Percentiles rank a stretch among this genome's conserved stretches.
Conservation (phyloP, 1,140 invertebrate genomes). For the Nylanderia fulva region DNA sequence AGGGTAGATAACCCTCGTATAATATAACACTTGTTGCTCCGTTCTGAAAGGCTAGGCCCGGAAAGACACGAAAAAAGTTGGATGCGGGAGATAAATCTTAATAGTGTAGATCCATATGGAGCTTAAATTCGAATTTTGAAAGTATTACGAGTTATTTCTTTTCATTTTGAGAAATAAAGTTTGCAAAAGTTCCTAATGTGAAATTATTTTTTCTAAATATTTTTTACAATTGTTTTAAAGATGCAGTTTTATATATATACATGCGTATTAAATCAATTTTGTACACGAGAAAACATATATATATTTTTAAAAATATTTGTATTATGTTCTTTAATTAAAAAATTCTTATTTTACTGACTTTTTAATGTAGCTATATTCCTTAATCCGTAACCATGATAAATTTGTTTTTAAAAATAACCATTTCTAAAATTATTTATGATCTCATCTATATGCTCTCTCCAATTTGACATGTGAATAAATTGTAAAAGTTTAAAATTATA, state of each 20-base stretch:
- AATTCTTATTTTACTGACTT: too few species aligned
- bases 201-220: not conserved
- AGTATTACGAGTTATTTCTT: not conserved
- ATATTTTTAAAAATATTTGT: too few species aligned
- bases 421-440: not conserved
- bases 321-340: too few species aligned
- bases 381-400: too few species aligned
- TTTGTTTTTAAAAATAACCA: not conserved
- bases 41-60: not conserved
- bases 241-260: not conserved
- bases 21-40: constrained; percentile 51
- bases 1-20: not conserved
- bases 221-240: not conserved
- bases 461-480: constrained; percentile 13
- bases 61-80: not conserved
- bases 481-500: too few species aligned
- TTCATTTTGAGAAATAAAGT: not conserved
- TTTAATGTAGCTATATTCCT: too few species aligned
- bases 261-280: not conserved
- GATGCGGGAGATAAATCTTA: not conserved
- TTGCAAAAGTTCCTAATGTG: not conserved
- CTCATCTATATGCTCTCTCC: too few species aligned
- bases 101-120: not conserved
- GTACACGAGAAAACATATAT: not conserved
- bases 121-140: too few species aligned